Evolutionary conservation across 2,888 invertebrate species (phyloP).

Genomic region (Agrochola lychnidis): DNA sequence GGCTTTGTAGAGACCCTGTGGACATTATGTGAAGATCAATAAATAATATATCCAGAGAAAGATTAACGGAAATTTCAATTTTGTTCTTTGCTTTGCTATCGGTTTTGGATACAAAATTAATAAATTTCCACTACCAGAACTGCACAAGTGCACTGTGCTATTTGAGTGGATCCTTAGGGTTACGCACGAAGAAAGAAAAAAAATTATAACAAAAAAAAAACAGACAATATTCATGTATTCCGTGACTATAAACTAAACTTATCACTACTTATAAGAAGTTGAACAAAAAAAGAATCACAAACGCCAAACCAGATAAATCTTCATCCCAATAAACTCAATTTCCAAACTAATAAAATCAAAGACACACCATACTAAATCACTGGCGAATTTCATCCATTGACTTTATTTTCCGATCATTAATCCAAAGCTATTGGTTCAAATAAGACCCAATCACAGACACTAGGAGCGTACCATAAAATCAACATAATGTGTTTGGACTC

Average conservation of each 20-base stretch:
- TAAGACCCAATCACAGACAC: slow-evolving; percentile 43
- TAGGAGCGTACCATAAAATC: slow-evolving; percentile 49
- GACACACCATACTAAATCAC: slow-evolving; percentile 12
- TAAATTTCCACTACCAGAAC: neutral
- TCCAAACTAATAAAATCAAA: slow-evolving; percentile 17
- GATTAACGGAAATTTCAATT: neutral
- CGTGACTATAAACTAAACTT: neutral
- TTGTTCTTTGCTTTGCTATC: neutral
- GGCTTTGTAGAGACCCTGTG: neutral
- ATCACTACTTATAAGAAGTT: neutral
- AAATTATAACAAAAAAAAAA: too few species aligned
- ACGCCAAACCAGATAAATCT: slow-evolving; percentile 1
- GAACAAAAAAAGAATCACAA: neutral
- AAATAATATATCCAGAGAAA: neutral
- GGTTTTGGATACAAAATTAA: neutral
- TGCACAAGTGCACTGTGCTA: neutral
- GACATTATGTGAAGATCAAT: neutral
- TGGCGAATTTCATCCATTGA: neutral
- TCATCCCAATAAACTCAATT: neutral
- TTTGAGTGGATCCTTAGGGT: neutral
- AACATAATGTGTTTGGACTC: slow-evolving; percentile 60
- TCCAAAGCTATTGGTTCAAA: slow-evolving; percentile 39
- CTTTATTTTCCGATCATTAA: slow-evolving; percentile 41
- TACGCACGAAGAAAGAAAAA: neutral
- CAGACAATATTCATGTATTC: neutral